Percentiles rank a stretch among this genome's conserved stretches.
These are phyloP conservation scores for Diarsia brunnea DNA, from an alignment of 2,888 invertebrate genomes.

Conservation along the genomic window DNA sequence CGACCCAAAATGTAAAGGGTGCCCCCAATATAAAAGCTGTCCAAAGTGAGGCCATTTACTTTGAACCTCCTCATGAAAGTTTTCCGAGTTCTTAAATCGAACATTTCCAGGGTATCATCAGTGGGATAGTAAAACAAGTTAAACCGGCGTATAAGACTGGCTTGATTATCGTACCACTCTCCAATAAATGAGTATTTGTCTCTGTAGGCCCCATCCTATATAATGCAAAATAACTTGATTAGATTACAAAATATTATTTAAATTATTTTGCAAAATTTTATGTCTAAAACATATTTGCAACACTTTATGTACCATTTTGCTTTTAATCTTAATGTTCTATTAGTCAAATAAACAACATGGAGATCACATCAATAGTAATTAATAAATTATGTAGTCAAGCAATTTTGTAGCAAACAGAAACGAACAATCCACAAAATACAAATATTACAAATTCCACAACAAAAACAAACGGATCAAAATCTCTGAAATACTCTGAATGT, in stretches of 20 bases:
- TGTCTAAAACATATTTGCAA: neutral
- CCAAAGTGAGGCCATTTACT: constrained; percentile 92
- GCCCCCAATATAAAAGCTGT: constrained; percentile 94
- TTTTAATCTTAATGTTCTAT: neutral
- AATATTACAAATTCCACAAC: neutral
- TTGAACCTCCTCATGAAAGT: constrained; percentile 93
- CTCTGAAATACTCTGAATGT: neutral
- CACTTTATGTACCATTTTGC: constrained; percentile 40
- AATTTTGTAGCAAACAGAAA: neutral
- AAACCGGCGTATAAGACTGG: constrained; percentile 94
- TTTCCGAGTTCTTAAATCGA: constrained; percentile 92
- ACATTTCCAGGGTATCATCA: constrained; percentile 96
- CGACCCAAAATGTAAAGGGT: constrained; percentile 94
- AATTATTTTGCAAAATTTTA: neutral
- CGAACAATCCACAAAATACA: neutral
- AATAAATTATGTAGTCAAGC: neutral
- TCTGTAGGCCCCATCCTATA: constrained; percentile 87
- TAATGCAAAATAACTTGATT: constrained; percentile 10
- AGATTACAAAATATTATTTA: neutral
- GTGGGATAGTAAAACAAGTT: constrained; percentile 94
- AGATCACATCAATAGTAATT: neutral
- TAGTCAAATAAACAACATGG: neutral
- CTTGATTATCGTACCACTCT: constrained; percentile 97
- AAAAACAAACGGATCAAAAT: neutral
- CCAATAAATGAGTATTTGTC: constrained; percentile 92